A percentile compares a stretch with the other conserved stretches of the same genome.
phyloP scores from a whole-genome alignment of 2,797 vertebrate species.

The Tapirus indicus region DNA sequence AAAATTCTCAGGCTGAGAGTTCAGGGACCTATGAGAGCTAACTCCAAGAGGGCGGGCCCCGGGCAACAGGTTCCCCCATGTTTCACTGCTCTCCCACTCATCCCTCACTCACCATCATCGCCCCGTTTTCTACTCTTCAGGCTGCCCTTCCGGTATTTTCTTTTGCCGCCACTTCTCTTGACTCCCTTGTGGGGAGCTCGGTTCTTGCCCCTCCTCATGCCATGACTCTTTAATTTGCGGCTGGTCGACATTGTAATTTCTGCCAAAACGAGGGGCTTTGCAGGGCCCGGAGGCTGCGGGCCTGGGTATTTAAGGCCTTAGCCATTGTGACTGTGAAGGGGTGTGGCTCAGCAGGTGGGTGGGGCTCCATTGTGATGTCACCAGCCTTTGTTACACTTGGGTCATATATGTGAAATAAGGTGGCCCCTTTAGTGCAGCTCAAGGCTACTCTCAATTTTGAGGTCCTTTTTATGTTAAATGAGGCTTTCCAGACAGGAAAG shows the following conservation, averaged over 20 bases:
- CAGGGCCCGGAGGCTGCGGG: background rate
- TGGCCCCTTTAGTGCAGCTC: background rate
- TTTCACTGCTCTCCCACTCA: rapidly evolving
- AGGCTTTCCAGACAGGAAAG: conserved; percentile 24
- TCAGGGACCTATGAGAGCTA: background rate
- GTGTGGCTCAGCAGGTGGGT: conserved; percentile 46
- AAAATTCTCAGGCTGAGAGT: background rate
- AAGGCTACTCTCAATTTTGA: background rate
- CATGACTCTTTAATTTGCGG: conserved; percentile 75
- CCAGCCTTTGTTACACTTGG: conserved; percentile 16
- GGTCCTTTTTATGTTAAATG: conserved; percentile 5
- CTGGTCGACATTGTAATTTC: conserved; percentile 78
- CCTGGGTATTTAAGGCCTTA: conserved; percentile 79
- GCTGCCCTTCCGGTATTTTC: conserved; percentile 68
- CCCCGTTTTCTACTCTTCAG: conserved; percentile 75
- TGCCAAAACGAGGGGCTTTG: conserved; percentile 77
- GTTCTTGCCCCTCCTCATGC: conserved; percentile 78
- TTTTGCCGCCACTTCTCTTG: conserved; percentile 80
- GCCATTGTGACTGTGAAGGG: conserved; percentile 76
- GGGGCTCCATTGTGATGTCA: conserved; percentile 67
- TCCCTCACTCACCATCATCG: conserved; percentile 75
- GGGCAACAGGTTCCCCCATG: background rate
- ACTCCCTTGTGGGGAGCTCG: conserved; percentile 80
- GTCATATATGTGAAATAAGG: conserved; percentile 37
- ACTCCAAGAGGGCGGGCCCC: background rate